Conservation (phyloP, 2,888 invertebrate genomes). For the Scaptomyza caliginosa region DNA sequence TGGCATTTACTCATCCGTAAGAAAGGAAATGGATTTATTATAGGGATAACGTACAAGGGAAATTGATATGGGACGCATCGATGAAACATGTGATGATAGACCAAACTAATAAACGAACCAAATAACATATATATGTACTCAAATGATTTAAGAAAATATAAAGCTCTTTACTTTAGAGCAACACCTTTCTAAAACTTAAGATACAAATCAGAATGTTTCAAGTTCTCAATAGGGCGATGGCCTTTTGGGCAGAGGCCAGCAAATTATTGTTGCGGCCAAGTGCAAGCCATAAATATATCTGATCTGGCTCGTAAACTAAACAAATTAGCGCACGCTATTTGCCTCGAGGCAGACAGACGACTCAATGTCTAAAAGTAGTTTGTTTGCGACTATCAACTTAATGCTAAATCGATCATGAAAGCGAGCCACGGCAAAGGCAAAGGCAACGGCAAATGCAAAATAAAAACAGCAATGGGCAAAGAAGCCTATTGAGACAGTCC, state of each 20-base stretch:
- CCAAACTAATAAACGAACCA: constrained; percentile 9
- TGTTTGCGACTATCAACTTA: constrained; percentile 35
- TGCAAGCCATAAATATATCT: constrained; percentile 49
- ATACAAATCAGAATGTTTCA: constrained; percentile 17
- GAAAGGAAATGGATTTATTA: constrained; percentile 51
- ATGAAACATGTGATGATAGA: constrained; percentile 9
- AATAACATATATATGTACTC: background rate
- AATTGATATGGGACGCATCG: constrained; percentile 45
- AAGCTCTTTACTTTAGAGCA: background rate
- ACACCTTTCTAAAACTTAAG: constrained; percentile 11
- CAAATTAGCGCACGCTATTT: constrained; percentile 46
- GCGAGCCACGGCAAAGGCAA: constrained; percentile 11
- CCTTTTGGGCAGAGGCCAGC: constrained; percentile 36
- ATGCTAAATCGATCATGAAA: constrained; percentile 68
- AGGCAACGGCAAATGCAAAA: constrained; percentile 47
- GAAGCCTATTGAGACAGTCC: constrained; percentile 24
- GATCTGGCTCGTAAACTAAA: constrained; percentile 52
- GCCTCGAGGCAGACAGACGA: background rate
- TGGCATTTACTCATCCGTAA: constrained; percentile 53
- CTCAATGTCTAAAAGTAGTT: constrained; percentile 20
- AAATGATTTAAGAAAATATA: background rate
- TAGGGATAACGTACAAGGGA: constrained; percentile 33
- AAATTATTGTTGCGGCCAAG: constrained; percentile 37
- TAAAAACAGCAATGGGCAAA: constrained; percentile 41
- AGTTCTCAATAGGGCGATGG: constrained; percentile 59